A percentile compares a stretch with the other conserved stretches of the same genome.
phyloP scores from a whole-genome alignment of 2,888 invertebrate species.

The Ochlodes sylvanus region DNA sequence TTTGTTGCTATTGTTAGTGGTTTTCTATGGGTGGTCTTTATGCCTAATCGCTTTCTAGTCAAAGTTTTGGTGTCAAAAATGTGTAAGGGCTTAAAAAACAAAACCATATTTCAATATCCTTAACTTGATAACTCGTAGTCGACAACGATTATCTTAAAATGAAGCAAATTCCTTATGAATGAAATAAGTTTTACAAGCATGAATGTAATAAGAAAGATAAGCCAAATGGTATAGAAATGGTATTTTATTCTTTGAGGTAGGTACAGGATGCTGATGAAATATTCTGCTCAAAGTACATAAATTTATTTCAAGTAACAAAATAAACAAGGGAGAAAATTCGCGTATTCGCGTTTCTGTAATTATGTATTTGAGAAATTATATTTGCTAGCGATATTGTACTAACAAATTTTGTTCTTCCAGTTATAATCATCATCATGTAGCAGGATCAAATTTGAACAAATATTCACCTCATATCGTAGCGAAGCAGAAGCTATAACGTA shows the following conservation, averaged over 20 bases:
- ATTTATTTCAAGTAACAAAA: constrained; percentile 20
- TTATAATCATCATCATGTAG: constrained; percentile 3
- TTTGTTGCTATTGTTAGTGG: no score
- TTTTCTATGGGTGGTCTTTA: no score
- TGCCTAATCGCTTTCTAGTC: no score
- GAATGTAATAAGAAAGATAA: no score
- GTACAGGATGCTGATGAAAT: constrained; percentile 15
- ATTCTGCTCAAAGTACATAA: constrained; percentile 8
- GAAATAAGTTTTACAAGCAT: no score
- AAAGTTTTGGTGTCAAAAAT: no score
- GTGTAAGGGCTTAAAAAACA: no score
- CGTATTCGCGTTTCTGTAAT: constrained; percentile 17
- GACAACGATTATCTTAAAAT: no score
- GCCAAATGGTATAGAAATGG: no score
- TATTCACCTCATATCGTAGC: constrained; percentile 14
- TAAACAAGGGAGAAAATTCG: constrained; percentile 15
- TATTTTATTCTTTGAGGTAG: neutral
- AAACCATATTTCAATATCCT: no score
- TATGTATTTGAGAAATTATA: constrained; percentile 27
- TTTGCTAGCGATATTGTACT: constrained; percentile 1
- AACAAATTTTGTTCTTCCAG: constrained; percentile 1
- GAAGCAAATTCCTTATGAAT: no score
- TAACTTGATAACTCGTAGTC: no score
- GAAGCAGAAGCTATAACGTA: constrained; percentile 52
- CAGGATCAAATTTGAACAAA: constrained; percentile 10